phyloP scores from a whole-genome alignment of 2,888 invertebrate genomes.

The Chloroclystis v-ata region DNA sequence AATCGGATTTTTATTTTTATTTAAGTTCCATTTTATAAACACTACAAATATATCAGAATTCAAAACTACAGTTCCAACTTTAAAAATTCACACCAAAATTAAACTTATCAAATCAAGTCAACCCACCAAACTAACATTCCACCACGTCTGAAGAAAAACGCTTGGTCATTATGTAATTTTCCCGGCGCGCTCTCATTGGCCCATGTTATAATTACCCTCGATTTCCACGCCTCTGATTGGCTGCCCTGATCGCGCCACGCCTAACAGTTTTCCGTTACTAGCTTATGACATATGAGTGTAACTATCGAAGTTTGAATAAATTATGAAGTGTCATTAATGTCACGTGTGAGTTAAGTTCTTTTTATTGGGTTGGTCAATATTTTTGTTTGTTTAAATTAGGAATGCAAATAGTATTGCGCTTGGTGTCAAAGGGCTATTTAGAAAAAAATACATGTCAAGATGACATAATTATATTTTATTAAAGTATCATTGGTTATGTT shows the following conservation, averaged over 20 bases:
- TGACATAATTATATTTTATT: too few relatives aligned
- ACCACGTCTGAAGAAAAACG: slow-evolving; percentile 31
- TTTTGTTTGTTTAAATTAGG: slow-evolving; percentile 14
- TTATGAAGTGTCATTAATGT: slow-evolving; percentile 64
- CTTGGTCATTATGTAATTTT: slow-evolving; percentile 35
- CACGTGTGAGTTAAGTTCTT: slow-evolving; percentile 31
- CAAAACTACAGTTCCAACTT: too few relatives aligned
- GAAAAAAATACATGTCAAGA: too few relatives aligned
- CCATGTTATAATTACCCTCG: slow-evolving; percentile 32
- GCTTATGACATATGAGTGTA: slow-evolving; percentile 54
- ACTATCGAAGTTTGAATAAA: slow-evolving; percentile 54
- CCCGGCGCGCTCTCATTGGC: slow-evolving; percentile 49
- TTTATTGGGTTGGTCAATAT: slow-evolving; percentile 16
- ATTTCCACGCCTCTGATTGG: slow-evolving; percentile 55
- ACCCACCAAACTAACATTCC: slow-evolving; percentile 35
- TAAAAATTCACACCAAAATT: slow-evolving; percentile 12
- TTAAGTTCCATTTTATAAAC: too few relatives aligned
- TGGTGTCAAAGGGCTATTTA: background rate
- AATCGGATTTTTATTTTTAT: too few relatives aligned
- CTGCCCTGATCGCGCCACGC: slow-evolving; percentile 43
- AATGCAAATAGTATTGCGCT: background rate
- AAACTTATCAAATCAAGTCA: slow-evolving; percentile 25
- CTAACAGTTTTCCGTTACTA: slow-evolving; percentile 49
- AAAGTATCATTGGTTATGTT: too few relatives aligned
- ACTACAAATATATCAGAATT: too few relatives aligned